These are phyloP conservation scores for Varecia variegata DNA, from an alignment of 2,797 vertebrate genomes.

Conservation along the genomic window DNA sequence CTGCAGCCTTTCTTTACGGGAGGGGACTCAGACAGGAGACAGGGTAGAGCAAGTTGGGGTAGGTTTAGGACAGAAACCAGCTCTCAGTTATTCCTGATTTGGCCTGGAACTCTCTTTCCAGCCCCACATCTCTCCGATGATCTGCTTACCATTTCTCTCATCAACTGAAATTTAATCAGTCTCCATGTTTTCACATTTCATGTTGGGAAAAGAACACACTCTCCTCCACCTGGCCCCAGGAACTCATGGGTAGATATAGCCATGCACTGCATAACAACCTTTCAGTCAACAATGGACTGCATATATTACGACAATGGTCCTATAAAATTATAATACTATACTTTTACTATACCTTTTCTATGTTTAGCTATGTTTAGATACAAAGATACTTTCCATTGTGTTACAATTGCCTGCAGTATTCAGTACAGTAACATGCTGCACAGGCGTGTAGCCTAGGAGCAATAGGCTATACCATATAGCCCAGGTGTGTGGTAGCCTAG, in stretches of 20 bases:
- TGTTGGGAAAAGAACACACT: neutral
- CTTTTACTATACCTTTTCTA: neutral
- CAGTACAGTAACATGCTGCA: neutral
- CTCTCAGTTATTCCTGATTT: neutral
- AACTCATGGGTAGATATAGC: neutral
- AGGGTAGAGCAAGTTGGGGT: accelerated
- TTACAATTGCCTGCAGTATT: neutral
- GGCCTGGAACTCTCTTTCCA: neutral
- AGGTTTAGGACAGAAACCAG: neutral
- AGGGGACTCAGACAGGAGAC: neutral
- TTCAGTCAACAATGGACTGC: neutral
- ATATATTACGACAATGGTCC: neutral
- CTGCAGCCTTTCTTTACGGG: neutral
- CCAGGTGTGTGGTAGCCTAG: neutral
- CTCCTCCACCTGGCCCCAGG: neutral
- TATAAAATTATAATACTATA: neutral
- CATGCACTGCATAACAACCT: neutral
- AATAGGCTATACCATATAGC: neutral
- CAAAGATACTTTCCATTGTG: neutral
- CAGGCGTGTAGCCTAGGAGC: neutral
- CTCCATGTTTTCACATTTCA: neutral
- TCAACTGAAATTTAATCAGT: neutral
- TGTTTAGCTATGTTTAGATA: neutral
- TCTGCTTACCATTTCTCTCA: neutral
- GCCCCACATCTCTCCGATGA: too few species aligned